Percentiles rank a stretch among this genome's conserved stretches.
These are phyloP conservation scores for Nasonia oneida DNA, from an alignment of 2,888 invertebrate genomes.

Conservation along the genomic window DNA sequence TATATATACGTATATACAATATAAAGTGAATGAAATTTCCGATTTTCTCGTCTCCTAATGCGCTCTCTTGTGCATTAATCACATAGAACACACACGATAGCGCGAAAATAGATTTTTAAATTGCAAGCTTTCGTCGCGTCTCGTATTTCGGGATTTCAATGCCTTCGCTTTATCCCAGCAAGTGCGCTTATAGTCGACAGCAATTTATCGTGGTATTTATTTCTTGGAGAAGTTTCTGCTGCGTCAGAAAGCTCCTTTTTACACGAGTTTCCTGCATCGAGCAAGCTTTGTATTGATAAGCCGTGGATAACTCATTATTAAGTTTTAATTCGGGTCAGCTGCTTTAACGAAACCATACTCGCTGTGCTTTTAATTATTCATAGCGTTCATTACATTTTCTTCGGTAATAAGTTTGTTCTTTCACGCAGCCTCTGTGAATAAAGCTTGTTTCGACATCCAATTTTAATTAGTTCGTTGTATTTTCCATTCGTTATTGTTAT, in stretches of 20 bases:
- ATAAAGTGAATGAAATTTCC: constrained; percentile 42
- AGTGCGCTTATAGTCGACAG: too few relatives aligned
- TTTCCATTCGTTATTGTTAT: background rate
- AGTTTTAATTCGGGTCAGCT: background rate
- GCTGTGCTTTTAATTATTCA: background rate
- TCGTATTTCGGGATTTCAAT: too few relatives aligned
- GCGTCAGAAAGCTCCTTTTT: too few relatives aligned
- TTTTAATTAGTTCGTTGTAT: background rate
- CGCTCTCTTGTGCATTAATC: background rate
- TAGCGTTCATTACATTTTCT: background rate
- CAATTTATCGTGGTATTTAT: too few relatives aligned
- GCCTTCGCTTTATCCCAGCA: too few relatives aligned
- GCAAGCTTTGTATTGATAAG: background rate
- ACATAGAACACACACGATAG: background rate
- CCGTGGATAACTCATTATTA: background rate
- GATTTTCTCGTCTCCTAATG: constrained; percentile 3
- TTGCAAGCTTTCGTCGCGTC: too few relatives aligned
- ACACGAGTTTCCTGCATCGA: too few relatives aligned
- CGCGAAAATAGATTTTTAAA: background rate
- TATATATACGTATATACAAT: constrained; percentile 23
- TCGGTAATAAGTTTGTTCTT: background rate
- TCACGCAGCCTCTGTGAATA: background rate
- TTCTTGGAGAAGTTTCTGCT: too few relatives aligned
- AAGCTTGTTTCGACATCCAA: background rate
- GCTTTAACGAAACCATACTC: background rate